A percentile compares a stretch with the other conserved stretches of the same genome.
These are phyloP conservation scores for Epinotia ramella DNA, from an alignment of 2,888 invertebrate genomes.

Conservation along the genomic window DNA sequence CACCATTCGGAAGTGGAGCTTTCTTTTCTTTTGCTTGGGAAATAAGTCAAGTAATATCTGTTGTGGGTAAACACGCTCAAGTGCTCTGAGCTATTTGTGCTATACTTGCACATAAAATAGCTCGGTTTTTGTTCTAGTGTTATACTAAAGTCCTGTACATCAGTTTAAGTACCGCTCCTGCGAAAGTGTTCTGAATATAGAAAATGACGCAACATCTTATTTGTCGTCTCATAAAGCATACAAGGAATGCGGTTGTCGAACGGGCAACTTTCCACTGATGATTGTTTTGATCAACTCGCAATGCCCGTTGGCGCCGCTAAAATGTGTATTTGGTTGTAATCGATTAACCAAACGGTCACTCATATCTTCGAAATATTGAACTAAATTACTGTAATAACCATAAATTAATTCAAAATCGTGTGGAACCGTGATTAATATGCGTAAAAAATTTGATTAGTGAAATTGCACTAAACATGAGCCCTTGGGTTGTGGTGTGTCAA, in stretches of 20 bases:
- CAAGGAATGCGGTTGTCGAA: conserved; percentile 70
- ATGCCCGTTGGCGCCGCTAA: conserved; percentile 61
- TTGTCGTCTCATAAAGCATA: conserved; percentile 55
- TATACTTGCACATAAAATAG: conserved; percentile 1
- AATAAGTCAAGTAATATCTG: conserved; percentile 61
- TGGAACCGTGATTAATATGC: conserved; percentile 3
- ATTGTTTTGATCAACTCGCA: conserved; percentile 67
- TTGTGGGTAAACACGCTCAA: conserved; percentile 52
- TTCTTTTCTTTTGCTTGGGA: conserved; percentile 76
- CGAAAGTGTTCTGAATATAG: conserved; percentile 12
- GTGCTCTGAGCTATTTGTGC: conserved; percentile 34
- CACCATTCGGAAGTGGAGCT: conserved; percentile 66
- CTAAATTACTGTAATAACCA: conserved; percentile 37
- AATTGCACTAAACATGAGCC: background rate
- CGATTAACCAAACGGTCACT: conserved; percentile 51
- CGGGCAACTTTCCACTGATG: conserved; percentile 62
- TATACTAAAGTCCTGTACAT: background rate
- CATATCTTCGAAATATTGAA: conserved; percentile 11
- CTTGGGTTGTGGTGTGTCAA: conserved; percentile 25
- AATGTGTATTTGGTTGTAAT: conserved; percentile 59
- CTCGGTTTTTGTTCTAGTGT: background rate
- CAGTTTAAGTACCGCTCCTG: conserved; percentile 5
- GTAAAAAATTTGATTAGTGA: background rate
- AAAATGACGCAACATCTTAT: conserved; percentile 56
- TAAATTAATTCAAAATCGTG: conserved; percentile 32